Percentiles rank a stretch among this genome's conserved stretches.
Evolutionary conservation across 2,113 vertebrate genomes (phyloP).

Genomic region (Diphyllodes magnificus): DNA sequence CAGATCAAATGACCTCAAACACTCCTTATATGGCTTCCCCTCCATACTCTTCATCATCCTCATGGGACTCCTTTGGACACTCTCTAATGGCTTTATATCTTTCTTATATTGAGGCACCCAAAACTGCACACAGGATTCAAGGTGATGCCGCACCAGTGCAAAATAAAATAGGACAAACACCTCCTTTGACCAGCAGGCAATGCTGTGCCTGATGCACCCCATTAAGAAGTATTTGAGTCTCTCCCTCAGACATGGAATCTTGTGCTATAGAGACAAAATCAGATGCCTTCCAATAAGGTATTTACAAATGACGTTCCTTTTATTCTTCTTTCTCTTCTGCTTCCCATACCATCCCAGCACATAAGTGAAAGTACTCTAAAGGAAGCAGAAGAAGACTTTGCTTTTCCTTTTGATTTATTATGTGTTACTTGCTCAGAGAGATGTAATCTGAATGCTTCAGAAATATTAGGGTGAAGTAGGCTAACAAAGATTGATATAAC

Average conservation of each 20-base stretch:
- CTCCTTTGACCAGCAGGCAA: not conserved
- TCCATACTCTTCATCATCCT: not conserved
- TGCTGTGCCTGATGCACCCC: not conserved
- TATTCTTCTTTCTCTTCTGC: not conserved
- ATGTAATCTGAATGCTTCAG: not conserved
- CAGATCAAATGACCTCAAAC: not conserved
- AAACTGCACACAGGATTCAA: rapidly evolving
- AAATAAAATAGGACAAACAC: not conserved
- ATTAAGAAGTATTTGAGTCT: not conserved
- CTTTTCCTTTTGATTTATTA: not conserved
- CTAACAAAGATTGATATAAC: not conserved
- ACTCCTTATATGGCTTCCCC: not conserved
- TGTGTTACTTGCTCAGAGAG: not conserved
- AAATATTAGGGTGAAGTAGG: not conserved
- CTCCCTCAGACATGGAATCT: not conserved
- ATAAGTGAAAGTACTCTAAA: not conserved
- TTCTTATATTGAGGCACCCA: not conserved
- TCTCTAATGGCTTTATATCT: not conserved
- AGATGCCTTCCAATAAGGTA: not conserved
- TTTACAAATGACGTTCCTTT: not conserved
- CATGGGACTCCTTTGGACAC: not conserved
- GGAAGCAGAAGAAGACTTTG: not conserved
- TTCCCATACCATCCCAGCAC: not conserved
- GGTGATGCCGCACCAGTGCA: not conserved
- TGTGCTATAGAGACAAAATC: not conserved